A percentile compares a stretch with the other conserved stretches of the same genome.
Evolutionary conservation across 1,140 invertebrate genomes (phyloP).

Genomic region (Danaus melanippus): DNA sequence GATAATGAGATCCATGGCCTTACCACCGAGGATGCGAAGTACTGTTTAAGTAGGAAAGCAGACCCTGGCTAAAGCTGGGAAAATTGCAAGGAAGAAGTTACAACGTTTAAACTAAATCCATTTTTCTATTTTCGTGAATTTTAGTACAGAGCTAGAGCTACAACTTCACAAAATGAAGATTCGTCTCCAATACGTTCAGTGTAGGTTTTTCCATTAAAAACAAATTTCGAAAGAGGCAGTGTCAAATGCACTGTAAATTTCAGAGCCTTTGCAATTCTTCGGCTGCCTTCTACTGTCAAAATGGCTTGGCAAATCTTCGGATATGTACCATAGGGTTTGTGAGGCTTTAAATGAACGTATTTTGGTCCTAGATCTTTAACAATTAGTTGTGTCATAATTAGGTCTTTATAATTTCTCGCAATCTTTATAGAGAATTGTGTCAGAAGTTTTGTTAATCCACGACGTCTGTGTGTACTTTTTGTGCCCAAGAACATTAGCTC

Average conservation of each 20-base stretch:
- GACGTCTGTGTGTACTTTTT: constrained; percentile 55
- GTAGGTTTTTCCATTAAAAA: constrained; percentile 72
- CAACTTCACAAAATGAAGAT: constrained; percentile 45
- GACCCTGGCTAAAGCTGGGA: no score
- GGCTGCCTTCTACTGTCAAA: constrained; percentile 73
- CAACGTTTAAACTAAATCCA: not conserved
- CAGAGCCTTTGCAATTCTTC: constrained; percentile 71
- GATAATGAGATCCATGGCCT: no score
- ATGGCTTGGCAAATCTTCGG: constrained; percentile 74
- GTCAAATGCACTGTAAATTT: constrained; percentile 70
- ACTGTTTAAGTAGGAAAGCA: no score
- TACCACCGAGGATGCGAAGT: no score
- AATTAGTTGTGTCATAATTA: constrained; percentile 57
- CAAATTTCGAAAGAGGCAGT: constrained; percentile 66
- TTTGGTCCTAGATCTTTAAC: constrained; percentile 55
- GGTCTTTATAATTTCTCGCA: constrained; percentile 65
- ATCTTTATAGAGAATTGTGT: constrained; percentile 71
- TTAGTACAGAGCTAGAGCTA: constrained; percentile 33
- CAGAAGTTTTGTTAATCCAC: constrained; percentile 71
- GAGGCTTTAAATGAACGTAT: constrained; percentile 39
- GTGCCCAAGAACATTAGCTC: constrained; percentile 80
- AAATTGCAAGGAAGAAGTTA: no score
- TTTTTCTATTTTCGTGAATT: constrained; percentile 10
- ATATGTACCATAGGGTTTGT: constrained; percentile 35
- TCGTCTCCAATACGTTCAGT: constrained; percentile 63